A percentile compares a stretch with the other conserved stretches of the same genome.
phyloP scores from a whole-genome alignment of 2,797 vertebrate species.

The Chelmon rostratus region DNA sequence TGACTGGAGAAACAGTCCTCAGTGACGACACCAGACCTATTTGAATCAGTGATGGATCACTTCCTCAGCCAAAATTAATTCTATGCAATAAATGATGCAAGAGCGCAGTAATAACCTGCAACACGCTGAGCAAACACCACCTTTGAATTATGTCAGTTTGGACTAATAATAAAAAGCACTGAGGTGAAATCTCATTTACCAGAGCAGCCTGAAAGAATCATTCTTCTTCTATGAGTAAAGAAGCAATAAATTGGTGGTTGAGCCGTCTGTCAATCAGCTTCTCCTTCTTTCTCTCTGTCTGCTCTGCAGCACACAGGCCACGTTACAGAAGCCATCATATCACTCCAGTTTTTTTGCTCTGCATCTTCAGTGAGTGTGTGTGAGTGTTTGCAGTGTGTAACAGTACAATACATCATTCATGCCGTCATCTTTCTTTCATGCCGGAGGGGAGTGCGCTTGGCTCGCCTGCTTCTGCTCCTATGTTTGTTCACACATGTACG shows the following conservation, averaged over 20 bases:
- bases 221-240: not conserved
- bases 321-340: constrained; percentile 24
- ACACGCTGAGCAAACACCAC: not conserved
- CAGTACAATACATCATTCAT: constrained; percentile 68
- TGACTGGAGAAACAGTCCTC: not conserved
- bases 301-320: constrained; percentile 19
- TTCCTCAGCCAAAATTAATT: not conserved
- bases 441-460: constrained; percentile 44
- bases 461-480: not conserved
- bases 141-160: not conserved
- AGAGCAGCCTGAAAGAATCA: not conserved
- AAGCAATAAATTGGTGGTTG: not conserved
- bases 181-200: too few relatives aligned
- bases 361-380: constrained; percentile 24
- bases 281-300: not conserved
- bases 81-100: not conserved
- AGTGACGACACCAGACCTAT: too few relatives aligned
- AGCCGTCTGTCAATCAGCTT: constrained; percentile 31
- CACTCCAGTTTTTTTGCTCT: not conserved
- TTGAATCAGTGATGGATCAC: not conserved
- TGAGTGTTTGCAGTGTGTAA: constrained; percentile 60
- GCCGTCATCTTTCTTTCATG: constrained; percentile 72
- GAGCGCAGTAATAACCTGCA: not conserved
- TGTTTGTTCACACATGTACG: constrained; percentile 61
- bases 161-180: not conserved